A percentile compares a stretch with the other conserved stretches of the same genome.
phyloP scores from a whole-genome alignment of 1,140 invertebrate species.

The Teleogryllus occipitalis region DNA sequence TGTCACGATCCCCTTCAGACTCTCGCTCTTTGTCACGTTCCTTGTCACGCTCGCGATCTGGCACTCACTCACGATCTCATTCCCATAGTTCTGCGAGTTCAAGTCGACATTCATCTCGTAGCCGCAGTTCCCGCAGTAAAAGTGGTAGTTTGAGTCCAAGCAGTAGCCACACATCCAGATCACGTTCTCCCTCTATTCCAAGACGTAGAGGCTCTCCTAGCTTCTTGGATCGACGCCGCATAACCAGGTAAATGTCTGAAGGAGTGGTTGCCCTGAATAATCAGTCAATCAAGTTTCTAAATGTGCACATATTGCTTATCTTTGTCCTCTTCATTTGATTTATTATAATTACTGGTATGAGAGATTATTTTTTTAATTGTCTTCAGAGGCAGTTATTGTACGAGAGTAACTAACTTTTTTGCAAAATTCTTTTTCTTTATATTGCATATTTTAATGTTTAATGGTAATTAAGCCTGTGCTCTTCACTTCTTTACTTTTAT shows the following conservation, averaged over 20 bases:
- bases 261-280: neutral
- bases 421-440: neutral
- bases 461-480: too few relatives aligned
- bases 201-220: slow-evolving; percentile 49
- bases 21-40: slow-evolving; percentile 22
- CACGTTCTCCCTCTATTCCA: slow-evolving; percentile 44
- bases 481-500: too few relatives aligned
- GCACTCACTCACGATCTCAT: slow-evolving; percentile 16
- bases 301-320: too few relatives aligned
- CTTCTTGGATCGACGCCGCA: slow-evolving; percentile 50
- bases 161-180: slow-evolving; percentile 24
- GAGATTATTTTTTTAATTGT: too few relatives aligned
- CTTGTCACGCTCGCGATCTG: slow-evolving; percentile 10
- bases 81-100: neutral
- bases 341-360: too few relatives aligned
- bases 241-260: slow-evolving; percentile 44
- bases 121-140: slow-evolving; percentile 8
- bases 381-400: too few relatives aligned
- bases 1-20: slow-evolving; percentile 12
- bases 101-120: slow-evolving; percentile 6
- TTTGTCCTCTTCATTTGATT: too few relatives aligned
- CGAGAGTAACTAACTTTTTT: neutral
- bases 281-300: too few relatives aligned
- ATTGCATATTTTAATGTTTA: too few relatives aligned
- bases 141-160: slow-evolving; percentile 15